A percentile compares a stretch with the other conserved stretches of the same genome.
phyloP scores from a whole-genome alignment of 2,888 invertebrate species.

The Lathronympha strigana region DNA sequence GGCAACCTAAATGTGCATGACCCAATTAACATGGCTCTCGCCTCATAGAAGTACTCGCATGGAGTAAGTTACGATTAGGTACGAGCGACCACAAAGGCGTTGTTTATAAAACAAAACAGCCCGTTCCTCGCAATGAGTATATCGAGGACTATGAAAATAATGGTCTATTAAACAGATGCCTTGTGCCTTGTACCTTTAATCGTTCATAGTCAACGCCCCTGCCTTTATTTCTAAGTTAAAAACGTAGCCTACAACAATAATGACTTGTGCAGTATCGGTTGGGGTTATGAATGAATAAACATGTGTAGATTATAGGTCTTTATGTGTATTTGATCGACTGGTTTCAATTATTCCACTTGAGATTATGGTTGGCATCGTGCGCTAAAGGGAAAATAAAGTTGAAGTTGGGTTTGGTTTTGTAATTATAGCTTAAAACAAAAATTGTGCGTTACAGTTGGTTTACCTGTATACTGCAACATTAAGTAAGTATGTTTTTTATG shows the following conservation, averaged over 20 bases:
- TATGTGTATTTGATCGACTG: slow-evolving; percentile 13
- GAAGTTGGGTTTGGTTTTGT: background rate
- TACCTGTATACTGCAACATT: no score
- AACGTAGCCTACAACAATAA: slow-evolving; percentile 23
- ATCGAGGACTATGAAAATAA: slow-evolving; percentile 66
- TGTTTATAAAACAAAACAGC: slow-evolving; percentile 79
- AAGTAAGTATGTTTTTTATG: background rate
- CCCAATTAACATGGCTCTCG: slow-evolving; percentile 20
- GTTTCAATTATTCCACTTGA: slow-evolving; percentile 14
- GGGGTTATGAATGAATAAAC: slow-evolving; percentile 21
- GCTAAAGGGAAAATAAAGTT: background rate
- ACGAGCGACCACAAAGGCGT: slow-evolving; percentile 69
- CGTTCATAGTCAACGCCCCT: slow-evolving; percentile 33
- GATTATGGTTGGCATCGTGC: background rate
- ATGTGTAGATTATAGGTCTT: background rate
- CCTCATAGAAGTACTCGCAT: slow-evolving; percentile 55
- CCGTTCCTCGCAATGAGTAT: slow-evolving; percentile 63
- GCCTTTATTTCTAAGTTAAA: slow-evolving; percentile 17
- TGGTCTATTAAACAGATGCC: slow-evolving; percentile 60
- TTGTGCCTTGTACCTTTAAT: slow-evolving; percentile 49
- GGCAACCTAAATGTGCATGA: background rate
- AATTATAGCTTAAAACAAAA: background rate
- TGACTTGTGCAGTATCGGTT: slow-evolving; percentile 13
- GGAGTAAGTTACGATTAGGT: slow-evolving; percentile 60
- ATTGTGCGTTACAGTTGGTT: background rate